phyloP scores from a whole-genome alignment of 2,797 vertebrate species.

The Nothura maculosa region DNA sequence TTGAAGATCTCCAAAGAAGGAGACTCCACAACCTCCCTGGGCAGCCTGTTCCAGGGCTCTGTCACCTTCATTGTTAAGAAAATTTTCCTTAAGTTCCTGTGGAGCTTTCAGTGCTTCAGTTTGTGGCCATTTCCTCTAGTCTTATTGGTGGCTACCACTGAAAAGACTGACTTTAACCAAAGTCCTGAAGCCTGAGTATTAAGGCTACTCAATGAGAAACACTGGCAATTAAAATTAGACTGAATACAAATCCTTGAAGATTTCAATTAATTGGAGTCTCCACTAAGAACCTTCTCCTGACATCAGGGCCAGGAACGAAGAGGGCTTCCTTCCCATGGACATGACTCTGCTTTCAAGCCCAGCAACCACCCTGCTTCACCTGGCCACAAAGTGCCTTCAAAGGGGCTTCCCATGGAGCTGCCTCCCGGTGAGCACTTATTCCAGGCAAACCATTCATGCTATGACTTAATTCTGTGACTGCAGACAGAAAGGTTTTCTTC shows the following conservation, averaged over 20 bases:
- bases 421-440: no score
- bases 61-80: no score
- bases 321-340: neutral
- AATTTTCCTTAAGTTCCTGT: no score
- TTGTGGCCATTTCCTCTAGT: no score
- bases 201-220: neutral
- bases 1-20: no score
- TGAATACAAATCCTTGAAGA: neutral
- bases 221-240: neutral
- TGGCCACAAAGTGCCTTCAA: no score
- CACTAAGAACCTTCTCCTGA: neutral
- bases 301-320: accelerated
- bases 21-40: no score
- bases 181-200: neutral
- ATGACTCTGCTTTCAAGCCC: neutral
- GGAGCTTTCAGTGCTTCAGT: no score
- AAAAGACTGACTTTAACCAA: neutral
- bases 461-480: neutral
- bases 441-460: no score
- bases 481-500: no score
- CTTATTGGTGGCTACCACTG: no score
- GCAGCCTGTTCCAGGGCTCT: no score
- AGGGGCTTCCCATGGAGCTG: accelerated
- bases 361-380: accelerated
- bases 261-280: neutral